A percentile compares a stretch with the other conserved stretches of the same genome.
These are phyloP conservation scores for Musca vetustissima DNA, from an alignment of 1,140 invertebrate genomes.

Conservation along the genomic window DNA sequence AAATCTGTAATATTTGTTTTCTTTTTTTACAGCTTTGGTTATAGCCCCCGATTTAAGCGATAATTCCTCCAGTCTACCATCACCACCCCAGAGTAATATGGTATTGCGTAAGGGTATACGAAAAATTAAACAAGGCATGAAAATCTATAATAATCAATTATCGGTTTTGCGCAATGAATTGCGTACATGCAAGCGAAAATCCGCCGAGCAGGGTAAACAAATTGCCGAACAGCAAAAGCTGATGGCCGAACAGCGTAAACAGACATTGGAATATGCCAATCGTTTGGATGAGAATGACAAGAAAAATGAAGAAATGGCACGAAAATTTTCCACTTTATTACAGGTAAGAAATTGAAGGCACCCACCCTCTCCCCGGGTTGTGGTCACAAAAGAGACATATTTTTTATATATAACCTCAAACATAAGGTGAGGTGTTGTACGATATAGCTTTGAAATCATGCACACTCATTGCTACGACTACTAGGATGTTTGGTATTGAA, in stretches of 20 bases:
- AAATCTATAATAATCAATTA: conserved; percentile 79
- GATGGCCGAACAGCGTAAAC: conserved; percentile 72
- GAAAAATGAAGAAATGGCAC: conserved; percentile 83
- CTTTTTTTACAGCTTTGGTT: conserved; percentile 38
- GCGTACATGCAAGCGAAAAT: conserved; percentile 75
- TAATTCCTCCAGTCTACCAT: conserved; percentile 60
- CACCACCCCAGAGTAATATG: conserved; percentile 78
- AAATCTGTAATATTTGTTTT: not conserved
- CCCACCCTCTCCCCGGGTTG: too few species aligned
- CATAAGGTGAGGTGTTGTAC: too few species aligned
- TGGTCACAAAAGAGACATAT: too few species aligned
- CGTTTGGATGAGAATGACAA: conserved; percentile 85
- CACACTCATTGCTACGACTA: too few species aligned
- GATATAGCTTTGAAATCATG: too few species aligned
- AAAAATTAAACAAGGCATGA: conserved; percentile 86
- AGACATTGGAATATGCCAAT: conserved; percentile 76
- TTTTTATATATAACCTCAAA: too few species aligned
- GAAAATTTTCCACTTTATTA: conserved; percentile 83
- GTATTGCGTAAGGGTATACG: conserved; percentile 80
- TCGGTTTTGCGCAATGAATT: conserved; percentile 74
- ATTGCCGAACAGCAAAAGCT: conserved; percentile 81
- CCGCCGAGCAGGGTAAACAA: conserved; percentile 79
- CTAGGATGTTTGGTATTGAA: too few species aligned
- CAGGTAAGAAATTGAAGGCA: conserved; percentile 64
- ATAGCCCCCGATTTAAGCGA: conserved; percentile 54